Percentiles rank a stretch among this genome's conserved stretches.
phyloP scores from a whole-genome alignment of 1,140 invertebrate genomes.

The Drosophila lacertosa region DNA sequence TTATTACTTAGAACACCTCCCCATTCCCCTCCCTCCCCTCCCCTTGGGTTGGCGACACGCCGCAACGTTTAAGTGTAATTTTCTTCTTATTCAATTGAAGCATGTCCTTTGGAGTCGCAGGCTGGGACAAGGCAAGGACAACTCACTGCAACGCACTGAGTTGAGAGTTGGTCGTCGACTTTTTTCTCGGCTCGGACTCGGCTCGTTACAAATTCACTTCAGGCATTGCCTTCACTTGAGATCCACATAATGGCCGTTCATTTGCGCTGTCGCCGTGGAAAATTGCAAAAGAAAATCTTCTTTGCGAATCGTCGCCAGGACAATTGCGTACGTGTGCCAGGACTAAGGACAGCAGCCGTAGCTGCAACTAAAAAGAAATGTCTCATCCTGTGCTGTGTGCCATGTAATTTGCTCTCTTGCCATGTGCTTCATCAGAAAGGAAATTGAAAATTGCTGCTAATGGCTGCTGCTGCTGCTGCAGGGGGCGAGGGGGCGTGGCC shows the following conservation, averaged over 20 bases:
- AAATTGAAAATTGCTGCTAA: constrained; percentile 84
- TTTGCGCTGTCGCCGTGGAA: constrained; percentile 59
- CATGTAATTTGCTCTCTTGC: constrained; percentile 84
- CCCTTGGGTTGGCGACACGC: constrained; percentile 55
- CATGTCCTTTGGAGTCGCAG: constrained; percentile 67
- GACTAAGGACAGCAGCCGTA: constrained; percentile 26
- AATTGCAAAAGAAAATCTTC: constrained; percentile 74
- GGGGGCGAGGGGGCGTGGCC: constrained; percentile 56
- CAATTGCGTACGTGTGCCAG: constrained; percentile 74
- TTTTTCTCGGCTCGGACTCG: neutral
- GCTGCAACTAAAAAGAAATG: constrained; percentile 32
- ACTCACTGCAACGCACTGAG: constrained; percentile 71
- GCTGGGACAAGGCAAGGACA: constrained; percentile 42
- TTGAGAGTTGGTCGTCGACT: constrained; percentile 37
- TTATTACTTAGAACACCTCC: no score
- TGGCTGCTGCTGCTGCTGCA: constrained; percentile 44
- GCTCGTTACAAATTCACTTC: constrained; percentile 81
- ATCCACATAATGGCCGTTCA: constrained; percentile 81
- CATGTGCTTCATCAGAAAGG: constrained; percentile 84
- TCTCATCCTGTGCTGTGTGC: constrained; percentile 60
- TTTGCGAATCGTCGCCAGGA: constrained; percentile 69
- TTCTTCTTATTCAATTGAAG: constrained; percentile 82
- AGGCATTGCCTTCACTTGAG: constrained; percentile 75
- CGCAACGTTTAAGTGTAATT: constrained; percentile 80
- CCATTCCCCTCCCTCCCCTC: neutral